Evolutionary conservation across 2,797 vertebrate species (phyloP), one percentile per base, ranked within the genome.

Genomic region (Tenualosa thibaudeaui): DNA sequence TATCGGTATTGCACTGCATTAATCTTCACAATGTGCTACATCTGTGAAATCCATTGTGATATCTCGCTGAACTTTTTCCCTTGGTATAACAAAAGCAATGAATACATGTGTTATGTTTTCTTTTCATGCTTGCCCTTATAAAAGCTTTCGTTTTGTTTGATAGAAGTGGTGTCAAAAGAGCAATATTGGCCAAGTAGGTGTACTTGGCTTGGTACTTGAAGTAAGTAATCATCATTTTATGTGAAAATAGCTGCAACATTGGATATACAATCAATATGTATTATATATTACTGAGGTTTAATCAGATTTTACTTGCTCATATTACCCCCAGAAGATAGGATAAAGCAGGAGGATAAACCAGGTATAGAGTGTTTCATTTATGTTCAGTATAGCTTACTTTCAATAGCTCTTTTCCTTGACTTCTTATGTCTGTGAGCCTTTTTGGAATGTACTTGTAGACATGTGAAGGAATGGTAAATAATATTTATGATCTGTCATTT

Each of bases 11-110:
- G 17, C 71, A 78, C 71, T 46, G 71, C 17, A 78, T 78, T 78
- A 78, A 78, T 78, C 71, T 78, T 78, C 71, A 78, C 37, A 2
- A 78, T 78, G 71, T 46, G 40, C 40, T 78, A 43, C 71, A 78
- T 46, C 40, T 78, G 71, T 78, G 71, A 78, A 78, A 78, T 78
- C 71, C 71, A 78, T 78, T 46, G 71, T 78, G 71, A 78, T 43
- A 40, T 17, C 68, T 75, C 68, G 62, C 62, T 68, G 37, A 75
- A 40, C 17, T 15, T 46, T 46, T 46, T 78, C 40, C 71, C 71
- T 46, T 0, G 17, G 15, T 78, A 46, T 78, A 9, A 51, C 1
- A 78, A 78, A 71, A 17, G 65, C 62, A 68, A 31, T 37, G 62
- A 68, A 68, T 68, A 68, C 62, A 37, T 37, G 12, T 71, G 13